A percentile compares a stretch with the other conserved stretches of the same genome.
Conservation (phyloP, 1,140 invertebrate genomes). For the Drosophila sucinea region DNA sequence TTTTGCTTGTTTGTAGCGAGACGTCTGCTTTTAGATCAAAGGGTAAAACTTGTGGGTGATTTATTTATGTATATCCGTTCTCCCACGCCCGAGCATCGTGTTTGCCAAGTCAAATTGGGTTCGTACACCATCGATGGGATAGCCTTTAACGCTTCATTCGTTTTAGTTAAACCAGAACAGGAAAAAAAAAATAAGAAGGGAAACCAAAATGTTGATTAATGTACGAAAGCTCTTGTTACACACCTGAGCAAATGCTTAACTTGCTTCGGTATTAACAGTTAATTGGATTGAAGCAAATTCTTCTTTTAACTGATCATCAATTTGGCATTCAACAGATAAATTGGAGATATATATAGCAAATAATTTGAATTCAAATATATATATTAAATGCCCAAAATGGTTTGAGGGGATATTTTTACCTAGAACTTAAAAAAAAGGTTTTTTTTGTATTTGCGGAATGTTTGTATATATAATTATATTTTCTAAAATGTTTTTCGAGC, state of each 20-base stretch:
- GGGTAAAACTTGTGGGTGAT: constrained; percentile 58
- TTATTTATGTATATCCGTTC: constrained; percentile 42
- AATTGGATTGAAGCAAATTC: constrained; percentile 7
- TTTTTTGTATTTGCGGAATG: no score
- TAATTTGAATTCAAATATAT: no score
- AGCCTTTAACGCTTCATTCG: constrained; percentile 56
- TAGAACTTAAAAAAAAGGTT: no score
- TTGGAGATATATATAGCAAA: no score
- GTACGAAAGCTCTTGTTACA: constrained; percentile 8
- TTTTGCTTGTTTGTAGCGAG: constrained; percentile 32
- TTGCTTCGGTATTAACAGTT: neutral
- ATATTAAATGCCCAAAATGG: no score
- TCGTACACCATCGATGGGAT: constrained; percentile 31
- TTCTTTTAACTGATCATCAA: neutral
- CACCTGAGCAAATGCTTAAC: constrained; percentile 7
- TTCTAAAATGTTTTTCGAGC: no score
- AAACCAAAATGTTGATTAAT: constrained; percentile 11
- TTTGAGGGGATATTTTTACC: no score
- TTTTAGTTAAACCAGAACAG: constrained; percentile 10
- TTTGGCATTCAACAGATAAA: neutral
- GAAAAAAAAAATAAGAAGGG: no score
- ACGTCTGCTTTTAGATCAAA: constrained; percentile 63
- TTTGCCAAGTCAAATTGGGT: constrained; percentile 49
- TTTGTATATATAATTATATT: no score
- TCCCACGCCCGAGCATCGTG: neutral